These are phyloP conservation scores for Machaerirhynchus nigripectus DNA, from an alignment of 2,113 vertebrate species.

Conservation along the genomic window DNA sequence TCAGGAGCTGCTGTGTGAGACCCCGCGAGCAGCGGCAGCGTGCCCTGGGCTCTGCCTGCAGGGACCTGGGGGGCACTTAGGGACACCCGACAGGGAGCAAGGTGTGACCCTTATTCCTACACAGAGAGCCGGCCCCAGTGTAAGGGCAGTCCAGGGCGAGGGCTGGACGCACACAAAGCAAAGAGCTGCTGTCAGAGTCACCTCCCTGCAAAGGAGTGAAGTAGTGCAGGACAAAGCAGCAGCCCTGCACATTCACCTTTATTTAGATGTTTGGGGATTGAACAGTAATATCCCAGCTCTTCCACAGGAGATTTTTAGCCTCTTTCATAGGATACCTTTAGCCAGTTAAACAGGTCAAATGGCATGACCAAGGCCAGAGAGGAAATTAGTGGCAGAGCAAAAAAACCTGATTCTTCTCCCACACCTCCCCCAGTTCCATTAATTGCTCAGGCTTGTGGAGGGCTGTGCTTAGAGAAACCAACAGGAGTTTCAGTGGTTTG, in stretches of 20 bases:
- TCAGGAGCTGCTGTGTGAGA: neutral
- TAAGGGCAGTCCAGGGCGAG: neutral
- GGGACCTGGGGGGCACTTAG: neutral
- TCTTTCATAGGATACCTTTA: neutral
- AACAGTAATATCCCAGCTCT: neutral
- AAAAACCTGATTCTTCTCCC: neutral
- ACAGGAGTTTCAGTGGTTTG: conserved; percentile 26
- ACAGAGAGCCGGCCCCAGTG: neutral
- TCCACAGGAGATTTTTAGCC: neutral
- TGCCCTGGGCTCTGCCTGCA: neutral
- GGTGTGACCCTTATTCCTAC: rapidly evolving
- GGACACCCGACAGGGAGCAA: neutral
- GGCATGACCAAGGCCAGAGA: neutral
- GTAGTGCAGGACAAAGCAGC: neutral
- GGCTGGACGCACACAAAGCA: neutral
- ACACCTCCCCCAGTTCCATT: neutral
- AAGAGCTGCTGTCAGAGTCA: neutral
- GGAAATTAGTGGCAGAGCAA: neutral
- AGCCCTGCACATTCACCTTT: neutral
- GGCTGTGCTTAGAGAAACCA: neutral
- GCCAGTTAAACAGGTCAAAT: neutral
- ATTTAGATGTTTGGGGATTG: neutral
- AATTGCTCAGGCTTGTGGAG: neutral
- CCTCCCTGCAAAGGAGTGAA: neutral
- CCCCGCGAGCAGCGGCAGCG: rapidly evolving